Evolutionary conservation across 2,113 vertebrate genomes (phyloP), one percentile per base, ranked within the genome.

Genomic region (Microcebus jonahi): DNA sequence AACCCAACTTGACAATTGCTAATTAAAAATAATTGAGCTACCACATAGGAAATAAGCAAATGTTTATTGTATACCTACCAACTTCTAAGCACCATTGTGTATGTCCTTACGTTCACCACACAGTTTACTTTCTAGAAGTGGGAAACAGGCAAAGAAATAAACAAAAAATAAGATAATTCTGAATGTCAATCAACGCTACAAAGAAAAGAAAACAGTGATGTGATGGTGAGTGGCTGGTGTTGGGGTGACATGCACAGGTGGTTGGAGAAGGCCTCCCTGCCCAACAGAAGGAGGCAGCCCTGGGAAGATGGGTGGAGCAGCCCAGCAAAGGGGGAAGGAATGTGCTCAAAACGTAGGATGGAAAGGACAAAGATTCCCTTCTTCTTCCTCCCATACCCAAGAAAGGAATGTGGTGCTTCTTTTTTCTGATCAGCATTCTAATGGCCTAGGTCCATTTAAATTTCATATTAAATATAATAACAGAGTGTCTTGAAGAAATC

Each of bases 401-500:
- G 48, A 39, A 65, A 89, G 20, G 39, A 77, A 65, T 2, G 5
- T 15, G 36, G 1, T 13, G 1, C 29, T 94, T 31, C 23, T 55
- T 73, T 73, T 61, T 93, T 68, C 80, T 90, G 31, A 53, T 87
- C 61, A 84, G 20, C 14, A n/a, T 48, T 61, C 29, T 14, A 59
- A 5, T 29, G 6, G 3, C 8, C 39, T 4, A 2, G 21, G 59
- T 92, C 15, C 10, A 83, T 23, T 68, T 84, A 84, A 29, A 85
- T 88, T 92, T 95, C 20, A 71, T 83, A 68, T 90, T 84, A 90
- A 95, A 77, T 73, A n/a, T 45, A 90, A 82, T 88, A 88, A 92
- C 39, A 77, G 45, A 84, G 45, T 39, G 29, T 59, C 50, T 90
- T 68, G n/a, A 48, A 83, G 39, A 94, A 96, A 94, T n/a, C 31